A percentile compares a stretch with the other conserved stretches of the same genome.
phyloP scores from a whole-genome alignment of 2,113 vertebrate genomes.

The Ascaphus truei region DNA sequence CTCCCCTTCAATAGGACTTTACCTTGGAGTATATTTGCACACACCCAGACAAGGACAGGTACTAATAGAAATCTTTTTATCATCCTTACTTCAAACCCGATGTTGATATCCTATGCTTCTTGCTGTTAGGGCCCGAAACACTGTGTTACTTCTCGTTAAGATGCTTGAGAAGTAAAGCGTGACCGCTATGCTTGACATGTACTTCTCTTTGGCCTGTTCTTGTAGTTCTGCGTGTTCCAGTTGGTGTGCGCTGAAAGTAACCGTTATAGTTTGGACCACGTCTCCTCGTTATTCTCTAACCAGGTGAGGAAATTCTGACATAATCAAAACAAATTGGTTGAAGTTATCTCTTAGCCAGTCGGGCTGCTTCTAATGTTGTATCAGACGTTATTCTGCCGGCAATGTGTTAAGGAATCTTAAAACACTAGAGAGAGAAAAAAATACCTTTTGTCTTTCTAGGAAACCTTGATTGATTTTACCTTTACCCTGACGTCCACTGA shows the following conservation, averaged over 20 bases:
- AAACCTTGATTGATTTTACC: slow-evolving; percentile 83
- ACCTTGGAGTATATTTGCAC: slow-evolving; percentile 78
- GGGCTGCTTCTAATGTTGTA: too few relatives aligned
- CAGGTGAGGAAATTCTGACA: slow-evolving; percentile 72
- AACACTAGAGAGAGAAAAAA: too few relatives aligned
- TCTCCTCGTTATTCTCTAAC: slow-evolving; percentile 81
- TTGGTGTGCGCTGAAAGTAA: slow-evolving; percentile 77
- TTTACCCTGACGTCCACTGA: slow-evolving; percentile 84
- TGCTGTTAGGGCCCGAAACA: too few relatives aligned
- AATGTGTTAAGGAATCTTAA: too few relatives aligned
- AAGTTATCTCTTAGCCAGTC: too few relatives aligned
- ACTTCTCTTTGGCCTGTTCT: background rate
- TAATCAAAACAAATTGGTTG: too few relatives aligned
- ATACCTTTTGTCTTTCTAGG: slow-evolving; percentile 59
- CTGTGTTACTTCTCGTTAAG: too few relatives aligned
- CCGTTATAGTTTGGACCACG: slow-evolving; percentile 86
- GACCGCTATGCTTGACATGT: background rate
- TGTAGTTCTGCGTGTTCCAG: slow-evolving; percentile 88
- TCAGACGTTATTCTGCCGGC: too few relatives aligned
- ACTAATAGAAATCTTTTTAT: background rate
- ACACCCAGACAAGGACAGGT: slow-evolving; percentile 77
- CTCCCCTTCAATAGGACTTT: slow-evolving; percentile 76
- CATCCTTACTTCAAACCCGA: too few relatives aligned
- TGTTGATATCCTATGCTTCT: too few relatives aligned
- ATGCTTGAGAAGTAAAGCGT: background rate